Conservation (phyloP, 2,113 vertebrate species). For the Thalassarche chlororhynchos region DNA sequence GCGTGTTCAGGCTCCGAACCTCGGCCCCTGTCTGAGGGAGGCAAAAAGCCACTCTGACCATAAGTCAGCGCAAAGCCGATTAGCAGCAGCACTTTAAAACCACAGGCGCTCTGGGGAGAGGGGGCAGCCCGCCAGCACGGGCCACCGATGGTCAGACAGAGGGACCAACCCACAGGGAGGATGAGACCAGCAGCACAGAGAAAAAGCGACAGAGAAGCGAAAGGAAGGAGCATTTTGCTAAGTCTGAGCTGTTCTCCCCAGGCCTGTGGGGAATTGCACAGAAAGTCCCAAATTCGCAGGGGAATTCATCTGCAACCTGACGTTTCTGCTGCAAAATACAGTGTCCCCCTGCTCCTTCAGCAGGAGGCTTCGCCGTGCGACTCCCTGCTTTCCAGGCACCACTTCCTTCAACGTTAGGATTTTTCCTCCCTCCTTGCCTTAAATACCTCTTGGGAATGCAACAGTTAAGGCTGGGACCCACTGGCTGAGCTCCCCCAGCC, state of each 20-base stretch:
- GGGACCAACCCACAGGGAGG: not conserved
- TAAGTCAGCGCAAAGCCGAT: conserved; percentile 90
- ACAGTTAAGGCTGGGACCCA: not conserved
- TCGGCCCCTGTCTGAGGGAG: conserved; percentile 66
- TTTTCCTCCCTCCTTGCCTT: not conserved
- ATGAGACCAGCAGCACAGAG: not conserved
- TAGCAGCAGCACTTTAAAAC: conserved; percentile 90
- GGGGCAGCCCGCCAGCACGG: not conserved
- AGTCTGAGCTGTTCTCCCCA: not conserved
- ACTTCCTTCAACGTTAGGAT: rapidly evolving
- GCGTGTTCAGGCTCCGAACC: not conserved
- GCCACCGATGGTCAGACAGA: rapidly evolving
- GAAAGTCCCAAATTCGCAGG: not conserved
- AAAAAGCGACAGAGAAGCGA: not conserved
- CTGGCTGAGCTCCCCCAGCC: not conserved
- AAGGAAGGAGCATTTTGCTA: not conserved
- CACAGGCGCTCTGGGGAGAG: conserved; percentile 41
- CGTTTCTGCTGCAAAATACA: not conserved
- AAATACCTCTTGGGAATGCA: not conserved
- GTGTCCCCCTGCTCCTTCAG: not conserved
- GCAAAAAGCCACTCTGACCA: conserved; percentile 83
- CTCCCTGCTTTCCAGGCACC: not conserved
- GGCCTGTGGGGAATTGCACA: rapidly evolving
- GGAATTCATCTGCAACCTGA: not conserved
- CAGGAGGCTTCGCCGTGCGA: rapidly evolving